phyloP scores from a whole-genome alignment of 2,888 invertebrate species.

The Heliconius hortense region DNA sequence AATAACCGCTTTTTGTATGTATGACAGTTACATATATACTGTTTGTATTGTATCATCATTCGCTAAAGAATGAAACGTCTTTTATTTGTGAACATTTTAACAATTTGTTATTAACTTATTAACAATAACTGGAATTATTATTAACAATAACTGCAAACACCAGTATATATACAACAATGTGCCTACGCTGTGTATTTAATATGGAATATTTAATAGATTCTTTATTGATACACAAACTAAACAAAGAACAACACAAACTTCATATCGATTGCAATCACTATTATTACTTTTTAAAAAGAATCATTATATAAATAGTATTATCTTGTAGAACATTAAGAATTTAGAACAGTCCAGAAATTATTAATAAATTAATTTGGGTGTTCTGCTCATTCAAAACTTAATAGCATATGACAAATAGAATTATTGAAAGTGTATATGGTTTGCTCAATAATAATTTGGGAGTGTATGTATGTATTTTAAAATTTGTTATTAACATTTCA shows the following conservation, averaged over 20 bases:
- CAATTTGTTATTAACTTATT: no score
- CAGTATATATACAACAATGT: background rate
- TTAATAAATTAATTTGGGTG: background rate
- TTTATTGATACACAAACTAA: no score
- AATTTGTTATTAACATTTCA: background rate
- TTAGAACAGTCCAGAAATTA: background rate
- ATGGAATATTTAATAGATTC: no score
- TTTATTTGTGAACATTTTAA: background rate
- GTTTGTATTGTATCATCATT: slow-evolving; percentile 36
- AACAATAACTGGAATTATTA: background rate
- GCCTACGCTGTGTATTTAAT: no score
- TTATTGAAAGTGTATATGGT: background rate
- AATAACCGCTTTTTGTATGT: slow-evolving; percentile 35
- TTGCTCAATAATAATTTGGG: slow-evolving; percentile 6
- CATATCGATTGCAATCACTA: no score
- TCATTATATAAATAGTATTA: no score
- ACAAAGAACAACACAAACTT: no score
- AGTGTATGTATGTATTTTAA: background rate
- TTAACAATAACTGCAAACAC: background rate
- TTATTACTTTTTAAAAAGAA: no score
- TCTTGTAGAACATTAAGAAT: background rate
- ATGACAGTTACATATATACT: slow-evolving; percentile 25
- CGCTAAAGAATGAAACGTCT: no score
- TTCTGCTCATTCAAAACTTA: background rate
- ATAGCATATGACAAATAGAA: background rate